phyloP scores from a whole-genome alignment of 2,797 vertebrate species.

The Dermochelys coriacea region DNA sequence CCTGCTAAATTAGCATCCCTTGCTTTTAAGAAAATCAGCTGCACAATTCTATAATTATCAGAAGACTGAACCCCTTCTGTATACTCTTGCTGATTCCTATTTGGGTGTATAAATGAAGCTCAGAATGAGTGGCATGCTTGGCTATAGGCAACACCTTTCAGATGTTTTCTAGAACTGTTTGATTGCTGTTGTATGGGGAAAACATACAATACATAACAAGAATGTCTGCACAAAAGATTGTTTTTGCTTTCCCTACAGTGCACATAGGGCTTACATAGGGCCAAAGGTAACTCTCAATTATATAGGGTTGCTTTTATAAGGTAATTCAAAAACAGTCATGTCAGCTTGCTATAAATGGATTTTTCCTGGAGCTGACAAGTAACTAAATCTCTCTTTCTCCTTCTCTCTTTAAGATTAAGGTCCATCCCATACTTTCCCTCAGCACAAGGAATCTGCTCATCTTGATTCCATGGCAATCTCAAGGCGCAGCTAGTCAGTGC shows the following conservation, averaged over 20 bases:
- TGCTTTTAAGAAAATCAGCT: background rate
- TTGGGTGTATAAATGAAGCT: conserved; percentile 7
- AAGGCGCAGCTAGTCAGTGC: conserved; percentile 11
- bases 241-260: background rate
- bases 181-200: conserved; percentile 18
- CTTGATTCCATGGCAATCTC: background rate
- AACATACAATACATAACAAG: conserved; percentile 40
- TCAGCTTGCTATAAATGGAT: conserved; percentile 8
- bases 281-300: background rate
- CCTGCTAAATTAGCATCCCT: background rate
- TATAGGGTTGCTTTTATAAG: background rate
- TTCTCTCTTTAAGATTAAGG: background rate
- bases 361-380: conserved; percentile 34
- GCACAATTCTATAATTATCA: background rate
- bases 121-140: background rate
- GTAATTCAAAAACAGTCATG: conserved; percentile 46
- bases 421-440: conserved; percentile 7
- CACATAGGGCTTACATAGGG: background rate
- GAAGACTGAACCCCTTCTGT: background rate
- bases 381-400: conserved; percentile 5
- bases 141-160: conserved; percentile 7
- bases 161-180: conserved; percentile 16
- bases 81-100: background rate
- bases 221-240: conserved; percentile 1
- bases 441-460: conserved; percentile 6